Conservation (phyloP, 2,888 invertebrate genomes). For the Pandemis cinnamomeana region DNA sequence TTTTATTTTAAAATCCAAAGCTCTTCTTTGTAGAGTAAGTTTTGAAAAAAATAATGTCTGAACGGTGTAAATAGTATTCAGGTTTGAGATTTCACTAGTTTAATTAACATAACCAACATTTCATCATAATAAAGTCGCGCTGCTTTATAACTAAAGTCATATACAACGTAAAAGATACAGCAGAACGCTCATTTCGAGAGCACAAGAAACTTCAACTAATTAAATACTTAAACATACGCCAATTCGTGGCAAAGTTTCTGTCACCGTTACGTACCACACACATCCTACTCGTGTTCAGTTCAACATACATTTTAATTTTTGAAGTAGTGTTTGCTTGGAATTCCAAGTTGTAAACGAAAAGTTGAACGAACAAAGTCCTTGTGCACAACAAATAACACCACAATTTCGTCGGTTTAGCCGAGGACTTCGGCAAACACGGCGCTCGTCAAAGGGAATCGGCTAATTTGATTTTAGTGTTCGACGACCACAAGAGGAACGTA, state of each 20-base stretch:
- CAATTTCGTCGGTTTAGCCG: conserved; percentile 58
- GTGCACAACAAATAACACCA: conserved; percentile 48
- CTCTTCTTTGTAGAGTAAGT: neutral
- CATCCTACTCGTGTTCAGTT: neutral
- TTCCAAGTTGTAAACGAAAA: conserved; percentile 10
- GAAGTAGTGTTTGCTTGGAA: conserved; percentile 16
- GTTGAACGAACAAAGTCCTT: conserved; percentile 13
- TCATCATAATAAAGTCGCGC: neutral
- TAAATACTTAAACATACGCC: conserved; percentile 21
- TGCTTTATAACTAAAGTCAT: neutral
- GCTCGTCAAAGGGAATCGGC: conserved; percentile 68
- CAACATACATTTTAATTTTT: conserved; percentile 13
- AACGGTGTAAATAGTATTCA: neutral
- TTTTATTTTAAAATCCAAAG: too few relatives aligned
- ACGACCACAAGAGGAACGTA: conserved; percentile 54
- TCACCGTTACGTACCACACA: neutral
- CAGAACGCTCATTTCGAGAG: neutral
- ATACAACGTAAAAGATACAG: neutral
- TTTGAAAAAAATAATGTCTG: neutral
- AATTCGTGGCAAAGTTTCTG: conserved; percentile 6
- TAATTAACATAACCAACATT: neutral
- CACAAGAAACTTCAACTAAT: conserved; percentile 17
- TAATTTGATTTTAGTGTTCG: conserved; percentile 74
- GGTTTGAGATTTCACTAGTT: neutral
- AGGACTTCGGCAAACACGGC: conserved; percentile 61